phyloP scores from a whole-genome alignment of 2,113 vertebrate genomes.

The Naja naja region DNA sequence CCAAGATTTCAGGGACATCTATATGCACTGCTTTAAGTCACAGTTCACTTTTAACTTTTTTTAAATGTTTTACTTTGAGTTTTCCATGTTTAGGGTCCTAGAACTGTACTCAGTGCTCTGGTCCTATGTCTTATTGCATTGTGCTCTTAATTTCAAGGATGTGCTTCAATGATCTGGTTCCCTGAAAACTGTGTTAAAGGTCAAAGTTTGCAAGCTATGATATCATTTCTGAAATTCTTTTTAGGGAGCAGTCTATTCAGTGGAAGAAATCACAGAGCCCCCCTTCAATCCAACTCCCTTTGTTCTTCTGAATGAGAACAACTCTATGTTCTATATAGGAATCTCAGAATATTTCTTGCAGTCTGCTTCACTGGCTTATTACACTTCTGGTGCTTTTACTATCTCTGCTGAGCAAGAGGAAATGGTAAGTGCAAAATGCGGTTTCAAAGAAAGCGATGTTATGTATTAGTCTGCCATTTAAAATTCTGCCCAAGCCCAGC shows the following conservation, averaged over 20 bases:
- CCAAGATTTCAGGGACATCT: not conserved
- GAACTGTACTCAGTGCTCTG: not conserved
- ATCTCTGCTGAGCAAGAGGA: conserved; percentile 65
- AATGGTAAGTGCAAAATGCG: conserved; percentile 35
- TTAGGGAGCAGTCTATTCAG: conserved; percentile 61
- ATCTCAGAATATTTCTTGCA: conserved; percentile 69
- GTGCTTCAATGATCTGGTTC: not conserved
- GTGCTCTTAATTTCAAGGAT: not conserved
- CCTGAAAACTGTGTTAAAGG: not conserved
- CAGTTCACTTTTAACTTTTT: not conserved
- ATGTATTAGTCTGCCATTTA: not conserved
- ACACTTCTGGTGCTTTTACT: conserved; percentile 60
- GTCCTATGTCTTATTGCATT: not conserved
- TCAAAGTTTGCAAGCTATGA: not conserved
- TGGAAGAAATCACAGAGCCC: conserved; percentile 40
- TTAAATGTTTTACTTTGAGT: not conserved
- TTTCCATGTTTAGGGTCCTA: not conserved
- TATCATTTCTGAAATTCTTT: conserved; percentile 6
- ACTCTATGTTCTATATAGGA: conserved; percentile 70
- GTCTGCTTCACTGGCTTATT: conserved; percentile 65
- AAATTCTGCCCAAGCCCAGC: not conserved
- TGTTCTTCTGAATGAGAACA: conserved; percentile 34
- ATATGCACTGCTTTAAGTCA: not conserved
- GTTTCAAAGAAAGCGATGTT: not conserved
- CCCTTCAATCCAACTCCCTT: conserved; percentile 54